A percentile compares a stretch with the other conserved stretches of the same genome.
These are phyloP conservation scores for Trachythela sp. DNA, from an alignment of 64 coral and sea anemone species.

Conservation along the genomic window DNA sequence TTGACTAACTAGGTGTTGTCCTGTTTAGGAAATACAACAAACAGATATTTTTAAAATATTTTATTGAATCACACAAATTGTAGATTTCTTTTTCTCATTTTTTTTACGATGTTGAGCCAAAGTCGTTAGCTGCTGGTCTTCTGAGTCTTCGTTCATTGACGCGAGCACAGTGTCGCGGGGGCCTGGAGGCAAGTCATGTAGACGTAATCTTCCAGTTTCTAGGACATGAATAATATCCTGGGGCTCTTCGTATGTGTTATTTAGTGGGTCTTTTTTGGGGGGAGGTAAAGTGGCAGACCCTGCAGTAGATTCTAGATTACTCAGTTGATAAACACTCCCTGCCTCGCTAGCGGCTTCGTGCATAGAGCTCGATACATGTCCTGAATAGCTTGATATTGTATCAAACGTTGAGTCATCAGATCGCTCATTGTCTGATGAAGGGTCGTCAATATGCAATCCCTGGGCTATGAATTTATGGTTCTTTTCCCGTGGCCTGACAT, in stretches of 20 bases:
- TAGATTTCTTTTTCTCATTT: neutral
- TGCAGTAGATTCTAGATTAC: neutral
- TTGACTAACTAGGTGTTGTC: no score
- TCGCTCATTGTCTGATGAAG: constrained; percentile 4
- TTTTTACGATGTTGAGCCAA: neutral
- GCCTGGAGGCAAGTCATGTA: neutral
- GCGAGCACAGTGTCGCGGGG: neutral
- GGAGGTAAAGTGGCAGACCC: neutral
- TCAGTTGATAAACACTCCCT: neutral
- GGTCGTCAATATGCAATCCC: constrained; percentile 69
- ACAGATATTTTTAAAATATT: neutral
- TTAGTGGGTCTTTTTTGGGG: neutral
- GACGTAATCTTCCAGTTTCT: neutral
- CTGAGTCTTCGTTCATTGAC: neutral
- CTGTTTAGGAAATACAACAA: no score
- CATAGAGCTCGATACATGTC: neutral
- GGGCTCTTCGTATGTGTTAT: constrained; percentile 1
- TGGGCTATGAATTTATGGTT: constrained; percentile 84
- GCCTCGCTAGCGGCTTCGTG: neutral
- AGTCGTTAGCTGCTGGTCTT: neutral
- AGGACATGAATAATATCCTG: neutral
- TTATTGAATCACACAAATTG: neutral
- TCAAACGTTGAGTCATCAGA: neutral
- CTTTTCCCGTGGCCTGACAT: constrained; percentile 61
- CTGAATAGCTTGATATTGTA: constrained; percentile 9